phyloP scores from a whole-genome alignment of 2,113 vertebrate species.

The Syrrhaptes paradoxus region DNA sequence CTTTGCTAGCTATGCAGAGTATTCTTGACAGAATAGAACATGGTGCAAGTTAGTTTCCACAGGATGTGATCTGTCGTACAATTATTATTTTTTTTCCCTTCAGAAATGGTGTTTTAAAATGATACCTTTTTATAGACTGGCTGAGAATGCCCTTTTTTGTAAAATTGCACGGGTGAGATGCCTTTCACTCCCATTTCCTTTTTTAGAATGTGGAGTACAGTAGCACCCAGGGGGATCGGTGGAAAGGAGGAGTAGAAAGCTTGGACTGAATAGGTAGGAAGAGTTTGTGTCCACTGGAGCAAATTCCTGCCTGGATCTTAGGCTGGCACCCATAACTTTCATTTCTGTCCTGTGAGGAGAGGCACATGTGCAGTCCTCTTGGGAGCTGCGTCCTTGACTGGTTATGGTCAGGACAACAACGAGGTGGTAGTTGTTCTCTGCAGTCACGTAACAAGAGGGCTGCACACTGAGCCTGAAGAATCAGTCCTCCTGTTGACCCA shows the following conservation, averaged over 20 bases:
- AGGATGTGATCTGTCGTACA: not conserved
- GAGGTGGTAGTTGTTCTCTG: accelerated
- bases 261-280: not conserved
- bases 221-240: not conserved
- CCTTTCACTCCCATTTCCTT: not conserved
- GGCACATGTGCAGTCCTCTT: too few species aligned
- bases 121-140: not conserved
- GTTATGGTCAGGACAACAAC: not conserved
- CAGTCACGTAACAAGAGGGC: not conserved
- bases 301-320: not conserved
- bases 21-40: not conserved
- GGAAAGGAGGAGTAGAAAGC: not conserved
- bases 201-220: not conserved
- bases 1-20: not conserved
- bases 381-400: not conserved
- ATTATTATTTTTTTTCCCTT: not conserved
- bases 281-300: not conserved
- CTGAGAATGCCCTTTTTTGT: not conserved
- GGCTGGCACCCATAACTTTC: not conserved
- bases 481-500: not conserved
- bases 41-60: not conserved
- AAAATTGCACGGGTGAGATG: not conserved
- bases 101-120: not conserved
- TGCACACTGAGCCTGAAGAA: not conserved
- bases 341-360: not conserved